phyloP scores from a whole-genome alignment of 2,113 vertebrate species.

The cattle (Bos taurus) region ARS-UCD2.0 NC_037342.1:32309001-32309500 shows the following conservation, averaged over 20 bases:
- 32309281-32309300: neutral
- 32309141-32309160: neutral
- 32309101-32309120: neutral
- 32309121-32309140: neutral
- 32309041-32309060: neutral
- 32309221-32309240: neutral
- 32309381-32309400: neutral
- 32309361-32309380: neutral
- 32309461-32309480: neutral
- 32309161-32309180: neutral
- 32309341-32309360: neutral
- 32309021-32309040: neutral
- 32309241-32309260: neutral
- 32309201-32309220: constrained; percentile 14
- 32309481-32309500: neutral
- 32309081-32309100: neutral
- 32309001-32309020: neutral
- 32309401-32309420: neutral
- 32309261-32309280: neutral
- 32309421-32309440: neutral
- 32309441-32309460: neutral
- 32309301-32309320: neutral
- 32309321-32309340: neutral
- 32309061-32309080: neutral
- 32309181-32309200: neutral